Evolutionary conservation across 2,113 vertebrate genomes (phyloP).

Genomic region (Cebidichthys violaceus): DNA sequence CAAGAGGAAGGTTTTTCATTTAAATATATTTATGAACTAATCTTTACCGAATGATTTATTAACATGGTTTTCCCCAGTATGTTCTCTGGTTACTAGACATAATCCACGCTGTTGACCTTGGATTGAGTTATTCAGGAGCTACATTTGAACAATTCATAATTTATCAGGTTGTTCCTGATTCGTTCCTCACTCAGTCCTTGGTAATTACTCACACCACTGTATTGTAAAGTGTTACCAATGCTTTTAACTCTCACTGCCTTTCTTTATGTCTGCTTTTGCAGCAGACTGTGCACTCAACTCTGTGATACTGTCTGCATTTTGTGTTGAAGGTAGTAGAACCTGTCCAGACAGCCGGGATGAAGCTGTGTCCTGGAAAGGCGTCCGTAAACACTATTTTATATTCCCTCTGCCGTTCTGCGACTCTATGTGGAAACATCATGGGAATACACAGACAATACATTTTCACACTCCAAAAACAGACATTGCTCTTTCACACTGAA

Average conservation of each 20-base stretch:
- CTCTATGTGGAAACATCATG: conserved; percentile 28
- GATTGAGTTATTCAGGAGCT: background rate
- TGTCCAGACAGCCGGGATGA: conserved; percentile 21
- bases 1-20: background rate
- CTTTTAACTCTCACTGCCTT: background rate
- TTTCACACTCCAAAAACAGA: background rate
- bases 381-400: conserved; percentile 47
- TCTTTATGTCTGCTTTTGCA: background rate
- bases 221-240: background rate
- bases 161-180: background rate
- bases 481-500: conserved; percentile 1
- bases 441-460: conserved; percentile 20
- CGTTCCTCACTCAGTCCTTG: background rate
- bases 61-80: background rate
- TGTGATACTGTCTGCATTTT: conserved; percentile 8
- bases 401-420: conserved; percentile 41
- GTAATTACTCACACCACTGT: background rate
- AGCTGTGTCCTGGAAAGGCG: conserved; percentile 13
- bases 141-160: background rate
- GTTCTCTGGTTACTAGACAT: background rate
- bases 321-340: conserved; percentile 11
- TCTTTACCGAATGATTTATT: background rate
- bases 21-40: background rate
- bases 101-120: background rate
- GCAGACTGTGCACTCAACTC: background rate